Evolutionary conservation across 2,113 vertebrate genomes (phyloP), one percentile per base, ranked within the genome.

Genomic region (Melanostigma gelatinosum): DNA sequence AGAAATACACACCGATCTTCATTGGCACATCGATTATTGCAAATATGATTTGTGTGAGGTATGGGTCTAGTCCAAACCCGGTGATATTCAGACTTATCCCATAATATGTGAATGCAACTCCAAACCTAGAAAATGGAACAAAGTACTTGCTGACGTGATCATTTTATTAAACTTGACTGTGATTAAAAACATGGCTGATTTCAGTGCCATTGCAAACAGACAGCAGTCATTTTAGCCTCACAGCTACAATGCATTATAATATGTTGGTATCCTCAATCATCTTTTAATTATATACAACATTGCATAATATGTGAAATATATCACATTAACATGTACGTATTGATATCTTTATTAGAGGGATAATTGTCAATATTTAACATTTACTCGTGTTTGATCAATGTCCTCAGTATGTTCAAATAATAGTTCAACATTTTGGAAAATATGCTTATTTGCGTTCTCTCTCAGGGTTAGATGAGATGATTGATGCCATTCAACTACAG

Each of bases 71-170:
- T 48, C 94, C 95, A 80, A 96, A 95, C 9, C 36, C 92, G 6
- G 76, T 83, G 77, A 96, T 91, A 71, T 95, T 95, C 46, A 96
- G 87, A 82, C 85, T 93, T 78, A 95, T 94, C 8, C 94, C 94
- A 50, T 95, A 96, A 78, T 96, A 96, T 13, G 94, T 95, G 55
- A 93, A 93, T 40, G 94, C 93, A 32, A 95, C 93, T 8, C 95
- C 94, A 64, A 81, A 95, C 95, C 95, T 96, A 69, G 20, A 90
- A 79, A 76, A 70, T 20, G 2, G 60, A 64, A 71, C 3, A 58
- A 65, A 50, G 10, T 4, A 79, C 4, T 5, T 75, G 27, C 1
- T 58, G 18, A 57, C 2, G 3, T 46, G 5, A 3, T 12, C 16
- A 5, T 42, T 42, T 24, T 20, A 60, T 46, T 3, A 3, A 61